Percentiles rank a stretch among this genome's conserved stretches.
phyloP scores from a whole-genome alignment of 2,888 invertebrate species.

The Parnassius mnemosyne region DNA sequence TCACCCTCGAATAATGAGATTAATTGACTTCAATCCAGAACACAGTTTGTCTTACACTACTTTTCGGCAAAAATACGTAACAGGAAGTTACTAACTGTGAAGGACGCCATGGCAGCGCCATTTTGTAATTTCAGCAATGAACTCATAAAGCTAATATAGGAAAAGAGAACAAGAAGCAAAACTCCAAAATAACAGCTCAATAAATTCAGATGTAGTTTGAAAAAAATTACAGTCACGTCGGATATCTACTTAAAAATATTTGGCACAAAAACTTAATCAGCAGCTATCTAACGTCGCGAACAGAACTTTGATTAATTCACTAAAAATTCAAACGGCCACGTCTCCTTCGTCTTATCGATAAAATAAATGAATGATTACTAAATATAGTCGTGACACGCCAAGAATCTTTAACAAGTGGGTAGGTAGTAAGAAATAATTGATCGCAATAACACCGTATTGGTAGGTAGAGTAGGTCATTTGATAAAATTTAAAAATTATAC shows the following conservation, averaged over 20 bases:
- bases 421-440: conserved; percentile 21
- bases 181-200: no score
- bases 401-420: conserved; percentile 7
- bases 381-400: conserved; percentile 15
- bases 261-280: conserved; percentile 20
- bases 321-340: conserved; percentile 20
- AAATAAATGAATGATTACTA: conserved; percentile 24
- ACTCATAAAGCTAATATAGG: no score
- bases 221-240: conserved; percentile 4
- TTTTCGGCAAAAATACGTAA: no score
- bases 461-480: conserved; percentile 16
- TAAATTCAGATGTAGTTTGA: conserved; percentile 6
- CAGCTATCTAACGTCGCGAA: conserved; percentile 6
- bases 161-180: no score
- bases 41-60: no score
- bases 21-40: no score
- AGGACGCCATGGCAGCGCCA: no score
- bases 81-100: no score
- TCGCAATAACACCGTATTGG: conserved; percentile 9
- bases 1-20: not conserved
- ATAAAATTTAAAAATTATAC: conserved; percentile 8
- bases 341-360: conserved; percentile 19
- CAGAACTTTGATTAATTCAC: conserved; percentile 23
- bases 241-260: conserved; percentile 9
- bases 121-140: no score